These are phyloP conservation scores for Temnothorax ravouxi DNA, from an alignment of 2,888 invertebrate genomes.

Conservation along the genomic window DNA sequence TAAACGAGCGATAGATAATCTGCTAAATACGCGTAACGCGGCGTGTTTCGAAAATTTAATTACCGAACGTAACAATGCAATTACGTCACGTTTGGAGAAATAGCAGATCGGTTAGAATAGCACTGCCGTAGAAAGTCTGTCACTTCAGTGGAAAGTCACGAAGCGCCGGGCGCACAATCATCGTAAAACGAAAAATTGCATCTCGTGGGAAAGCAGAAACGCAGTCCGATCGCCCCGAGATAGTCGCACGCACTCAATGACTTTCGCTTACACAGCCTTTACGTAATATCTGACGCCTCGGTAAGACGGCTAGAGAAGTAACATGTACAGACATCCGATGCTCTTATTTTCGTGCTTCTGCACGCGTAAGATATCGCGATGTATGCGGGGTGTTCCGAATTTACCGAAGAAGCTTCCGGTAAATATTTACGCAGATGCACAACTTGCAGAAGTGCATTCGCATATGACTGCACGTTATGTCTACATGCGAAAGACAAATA, in stretches of 20 bases:
- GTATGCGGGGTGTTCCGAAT: not conserved
- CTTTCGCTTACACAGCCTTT: constrained; percentile 51
- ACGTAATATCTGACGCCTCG: constrained; percentile 35
- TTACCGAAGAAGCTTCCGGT: not conserved
- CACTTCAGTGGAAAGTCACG: constrained; percentile 45
- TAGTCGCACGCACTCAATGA: constrained; percentile 57
- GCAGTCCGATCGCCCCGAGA: constrained; percentile 51
- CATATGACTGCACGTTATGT: not conserved
- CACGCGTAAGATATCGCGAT: not conserved
- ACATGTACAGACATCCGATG: constrained; percentile 9
- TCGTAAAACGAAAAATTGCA: constrained; percentile 56
- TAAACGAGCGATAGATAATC: constrained; percentile 36
- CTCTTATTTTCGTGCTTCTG: constrained; percentile 16
- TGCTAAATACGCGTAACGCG: not conserved
- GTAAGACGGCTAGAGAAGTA: not conserved
- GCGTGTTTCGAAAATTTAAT: constrained; percentile 35
- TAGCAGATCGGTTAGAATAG: constrained; percentile 8
- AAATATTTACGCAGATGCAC: constrained; percentile 24
- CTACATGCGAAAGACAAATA: constrained; percentile 16
- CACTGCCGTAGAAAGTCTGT: constrained; percentile 42
- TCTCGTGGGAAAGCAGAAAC: constrained; percentile 53
- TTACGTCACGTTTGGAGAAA: constrained; percentile 32
- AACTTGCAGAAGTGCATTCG: constrained; percentile 2
- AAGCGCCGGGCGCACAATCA: constrained; percentile 45
- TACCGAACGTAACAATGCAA: constrained; percentile 10